phyloP scores from a whole-genome alignment of 2,113 vertebrate genomes.

The Cephalopholis sonnerati region DNA sequence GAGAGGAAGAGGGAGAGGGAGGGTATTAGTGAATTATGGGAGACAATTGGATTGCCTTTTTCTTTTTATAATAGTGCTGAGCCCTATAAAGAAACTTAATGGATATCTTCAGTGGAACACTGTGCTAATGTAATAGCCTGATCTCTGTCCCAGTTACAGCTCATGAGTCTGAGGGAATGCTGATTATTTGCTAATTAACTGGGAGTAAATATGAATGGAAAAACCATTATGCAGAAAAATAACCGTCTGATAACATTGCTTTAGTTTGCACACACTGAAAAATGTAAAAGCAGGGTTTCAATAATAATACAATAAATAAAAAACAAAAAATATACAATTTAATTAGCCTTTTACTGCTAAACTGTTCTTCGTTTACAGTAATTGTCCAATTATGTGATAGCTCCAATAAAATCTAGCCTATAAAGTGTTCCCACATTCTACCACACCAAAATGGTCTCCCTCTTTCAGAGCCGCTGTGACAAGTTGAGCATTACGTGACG shows the following conservation, averaged over 20 bases:
- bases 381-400: constrained; percentile 13
- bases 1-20: not conserved
- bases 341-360: constrained; percentile 15
- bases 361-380: not conserved
- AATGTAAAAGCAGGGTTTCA: not conserved
- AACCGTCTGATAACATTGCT: constrained; percentile 22
- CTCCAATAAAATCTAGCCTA: not conserved
- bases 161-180: constrained; percentile 44
- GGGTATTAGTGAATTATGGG: constrained; percentile 48
- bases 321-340: not conserved
- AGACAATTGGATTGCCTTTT: constrained; percentile 50
- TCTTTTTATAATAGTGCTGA: constrained; percentile 50
- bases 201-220: constrained; percentile 52
- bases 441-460: not conserved
- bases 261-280: not conserved
- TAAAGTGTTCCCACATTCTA: not conserved
- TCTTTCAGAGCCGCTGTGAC: not conserved
- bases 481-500: constrained; percentile 2
- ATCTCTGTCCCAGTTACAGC: constrained; percentile 54
- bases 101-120: constrained; percentile 48
- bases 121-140: constrained; percentile 52
- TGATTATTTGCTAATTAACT: constrained; percentile 67
- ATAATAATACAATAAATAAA: constrained; percentile 18
- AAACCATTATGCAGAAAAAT: constrained; percentile 28
- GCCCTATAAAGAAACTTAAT: constrained; percentile 59